Evolutionary conservation across 2,888 invertebrate genomes (phyloP).

Genomic region (Acleris cristana): DNA sequence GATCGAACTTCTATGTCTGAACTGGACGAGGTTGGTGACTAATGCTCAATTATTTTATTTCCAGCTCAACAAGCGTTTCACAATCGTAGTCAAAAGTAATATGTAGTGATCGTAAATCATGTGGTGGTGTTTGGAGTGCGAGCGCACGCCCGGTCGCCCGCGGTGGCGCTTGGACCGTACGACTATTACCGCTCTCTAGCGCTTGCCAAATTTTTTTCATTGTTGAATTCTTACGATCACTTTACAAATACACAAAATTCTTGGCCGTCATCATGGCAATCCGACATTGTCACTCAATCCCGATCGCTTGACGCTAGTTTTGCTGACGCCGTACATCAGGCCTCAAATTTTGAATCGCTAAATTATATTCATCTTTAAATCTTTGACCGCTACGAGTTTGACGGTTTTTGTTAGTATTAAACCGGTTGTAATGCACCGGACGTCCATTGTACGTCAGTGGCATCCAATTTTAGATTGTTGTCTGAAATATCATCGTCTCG

Average conservation of each 20-base stretch:
- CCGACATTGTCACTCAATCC: constrained; percentile 59
- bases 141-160: constrained; percentile 43
- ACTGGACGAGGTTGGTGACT: constrained; percentile 85
- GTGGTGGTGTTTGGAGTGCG: constrained; percentile 53
- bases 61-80: constrained; percentile 47
- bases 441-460: constrained; percentile 57
- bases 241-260: constrained; percentile 62
- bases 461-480: constrained; percentile 70
- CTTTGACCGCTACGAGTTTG: constrained; percentile 47
- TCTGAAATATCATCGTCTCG: constrained; percentile 60
- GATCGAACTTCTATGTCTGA: constrained; percentile 87
- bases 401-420: constrained; percentile 48
- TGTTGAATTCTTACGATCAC: constrained; percentile 59
- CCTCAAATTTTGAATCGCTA: constrained; percentile 38
- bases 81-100: constrained; percentile 53
- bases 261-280: constrained; percentile 54
- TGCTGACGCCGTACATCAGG: constrained; percentile 46
- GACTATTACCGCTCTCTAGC: constrained; percentile 54
- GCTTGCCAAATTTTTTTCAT: constrained; percentile 74
- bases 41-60: constrained; percentile 40
- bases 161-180: constrained; percentile 53
- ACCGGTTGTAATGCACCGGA: constrained; percentile 55
- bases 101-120: constrained; percentile 61
- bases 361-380: constrained; percentile 42
- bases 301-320: constrained; percentile 54